Evolutionary conservation across 2,888 invertebrate species (phyloP), one percentile per base, ranked within the genome.

Genomic region (Habroteleia sp.): DNA sequence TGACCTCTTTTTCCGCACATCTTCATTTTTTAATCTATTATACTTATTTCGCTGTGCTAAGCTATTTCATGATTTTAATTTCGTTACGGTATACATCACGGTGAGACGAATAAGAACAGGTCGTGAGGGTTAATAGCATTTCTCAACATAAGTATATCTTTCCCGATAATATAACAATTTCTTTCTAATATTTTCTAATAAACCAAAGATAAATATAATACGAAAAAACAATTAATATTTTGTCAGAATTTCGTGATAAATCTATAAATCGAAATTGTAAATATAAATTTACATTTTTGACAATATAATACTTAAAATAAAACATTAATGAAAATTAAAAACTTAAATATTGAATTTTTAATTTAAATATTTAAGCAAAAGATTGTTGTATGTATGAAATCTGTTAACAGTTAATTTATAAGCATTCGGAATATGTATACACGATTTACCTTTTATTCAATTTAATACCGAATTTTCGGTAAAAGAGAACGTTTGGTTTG

Each of bases 61-160:
- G 72, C 68, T 62, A 74, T 76, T 42, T 74, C 71, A 48, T 60
- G 44, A 63, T 74, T 63, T 80, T 78, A 80, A 81, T 81, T 80
- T 78, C 76, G 60, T 74, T 74, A 76, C 39, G 52, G 58, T 60
- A 25, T 62, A 68, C 60, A 25, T 56, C 62, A 42, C 65, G 63
- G 33, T 63, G 66, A 11, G 7, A 58, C 66, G 73, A 65, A 79
- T 77, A 80, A 77, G 69, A 73, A 42, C 48, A 8, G 69, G 72
- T 77, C 77, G 63, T 52, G 33, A 58, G 48, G 65, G 75, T 79
- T 74, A 80, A 81, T 48, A 48, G 20, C 33, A 48, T 66, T 56
- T 56, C 66, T 56, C 17, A 31, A 8, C 16, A 16, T 4, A 42
- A 20, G 39, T 25, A 37, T 42, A 35, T 68, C 39, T 58, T 46